phyloP scores from a whole-genome alignment of 2,888 invertebrate genomes.

The Scaptomyza cyrtandrae region DNA sequence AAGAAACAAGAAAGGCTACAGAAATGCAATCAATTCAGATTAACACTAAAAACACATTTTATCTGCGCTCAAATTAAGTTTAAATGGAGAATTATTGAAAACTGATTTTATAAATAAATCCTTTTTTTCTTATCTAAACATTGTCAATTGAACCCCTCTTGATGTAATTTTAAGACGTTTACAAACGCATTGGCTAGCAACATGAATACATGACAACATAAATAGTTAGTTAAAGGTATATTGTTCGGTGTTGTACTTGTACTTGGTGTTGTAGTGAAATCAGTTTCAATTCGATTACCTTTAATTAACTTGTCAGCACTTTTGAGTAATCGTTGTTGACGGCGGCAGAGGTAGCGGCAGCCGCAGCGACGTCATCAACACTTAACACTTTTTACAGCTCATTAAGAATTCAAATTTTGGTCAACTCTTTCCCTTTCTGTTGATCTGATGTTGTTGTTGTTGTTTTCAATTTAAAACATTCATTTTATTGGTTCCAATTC shows the following conservation, averaged over 20 bases:
- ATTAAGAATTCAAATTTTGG: conserved; percentile 72
- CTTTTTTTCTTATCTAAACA: no score
- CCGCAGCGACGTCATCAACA: no score
- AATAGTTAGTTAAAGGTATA: no score
- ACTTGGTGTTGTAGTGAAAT: conserved; percentile 65
- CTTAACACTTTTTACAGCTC: conserved; percentile 17
- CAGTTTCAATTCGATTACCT: conserved; percentile 62
- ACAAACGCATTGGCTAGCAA: no score
- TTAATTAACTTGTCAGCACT: conserved; percentile 80
- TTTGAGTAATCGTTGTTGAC: conserved; percentile 50
- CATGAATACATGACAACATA: no score
- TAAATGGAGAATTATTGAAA: no score
- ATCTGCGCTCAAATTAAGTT: no score
- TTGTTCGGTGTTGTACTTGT: conserved; percentile 47
- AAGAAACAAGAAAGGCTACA: neutral
- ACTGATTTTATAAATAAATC: no score
- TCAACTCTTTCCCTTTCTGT: conserved; percentile 3
- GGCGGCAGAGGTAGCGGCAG: conserved; percentile 10
- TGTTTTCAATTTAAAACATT: conserved; percentile 46
- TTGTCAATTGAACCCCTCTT: no score
- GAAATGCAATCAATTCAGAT: no score
- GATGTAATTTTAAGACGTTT: no score
- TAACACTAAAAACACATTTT: no score
- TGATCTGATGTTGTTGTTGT: conserved; percentile 7
- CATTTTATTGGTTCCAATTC: conserved; percentile 61